These are phyloP conservation scores for Pterocles gutturalis DNA, from an alignment of 2,113 vertebrate genomes.

Conservation along the genomic window DNA sequence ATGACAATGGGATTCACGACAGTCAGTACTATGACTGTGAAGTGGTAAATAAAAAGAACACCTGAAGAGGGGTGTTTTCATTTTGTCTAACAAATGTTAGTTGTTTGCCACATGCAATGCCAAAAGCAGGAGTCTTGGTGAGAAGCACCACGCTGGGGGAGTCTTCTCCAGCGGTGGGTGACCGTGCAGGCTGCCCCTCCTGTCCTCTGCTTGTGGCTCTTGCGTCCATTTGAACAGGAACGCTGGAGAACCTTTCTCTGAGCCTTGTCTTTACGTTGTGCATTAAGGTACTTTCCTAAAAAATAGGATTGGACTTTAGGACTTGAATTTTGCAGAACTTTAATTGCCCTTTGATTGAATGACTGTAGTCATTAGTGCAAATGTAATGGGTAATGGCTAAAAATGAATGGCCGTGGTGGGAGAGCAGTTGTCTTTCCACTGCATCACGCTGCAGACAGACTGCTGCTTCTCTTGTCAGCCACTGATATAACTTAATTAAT, in stretches of 20 bases:
- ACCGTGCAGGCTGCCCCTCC: background rate
- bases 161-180: background rate
- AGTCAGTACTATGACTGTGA: background rate
- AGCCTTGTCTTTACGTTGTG: background rate
- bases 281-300: background rate
- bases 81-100: background rate
- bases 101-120: rapidly evolving
- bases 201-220: background rate
- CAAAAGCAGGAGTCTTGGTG: background rate
- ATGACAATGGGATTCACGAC: background rate
- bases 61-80: background rate
- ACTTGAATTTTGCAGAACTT: background rate
- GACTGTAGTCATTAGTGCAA: background rate
- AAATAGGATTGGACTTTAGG: background rate
- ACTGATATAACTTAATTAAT: constrained; percentile 65
- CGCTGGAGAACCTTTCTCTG: background rate
- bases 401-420: background rate
- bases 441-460: background rate
- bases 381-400: background rate
- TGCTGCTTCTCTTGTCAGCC: constrained; percentile 28
- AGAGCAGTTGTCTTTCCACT: background rate
- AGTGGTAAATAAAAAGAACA: background rate
- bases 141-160: background rate
- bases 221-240: background rate
- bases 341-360: background rate